Evolutionary conservation across 1,140 invertebrate genomes (phyloP).

Genomic region (Tyrophagus putrescentiae): DNA sequence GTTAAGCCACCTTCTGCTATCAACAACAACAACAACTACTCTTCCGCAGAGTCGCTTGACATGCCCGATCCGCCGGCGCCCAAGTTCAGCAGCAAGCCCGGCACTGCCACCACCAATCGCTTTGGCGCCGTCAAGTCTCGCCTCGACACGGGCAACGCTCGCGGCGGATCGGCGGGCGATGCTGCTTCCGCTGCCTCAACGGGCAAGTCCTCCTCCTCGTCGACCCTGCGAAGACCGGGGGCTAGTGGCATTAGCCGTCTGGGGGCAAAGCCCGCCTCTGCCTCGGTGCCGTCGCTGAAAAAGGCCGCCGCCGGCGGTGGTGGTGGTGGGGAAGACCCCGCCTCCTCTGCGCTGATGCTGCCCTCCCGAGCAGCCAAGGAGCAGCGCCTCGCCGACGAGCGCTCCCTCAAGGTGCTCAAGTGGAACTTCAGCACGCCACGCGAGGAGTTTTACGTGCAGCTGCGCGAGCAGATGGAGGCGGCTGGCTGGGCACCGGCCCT

Average conservation of each 20-base stretch:
- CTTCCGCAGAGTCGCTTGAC: slow-evolving; percentile 8
- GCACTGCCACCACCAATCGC: neutral
- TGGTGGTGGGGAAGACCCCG: neutral
- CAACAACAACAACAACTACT: no score
- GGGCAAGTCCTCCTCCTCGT: no score
- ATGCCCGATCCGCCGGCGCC: neutral
- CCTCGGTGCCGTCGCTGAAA: neutral
- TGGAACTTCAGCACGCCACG: slow-evolving; percentile 91
- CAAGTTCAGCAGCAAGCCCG: neutral
- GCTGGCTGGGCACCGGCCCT: slow-evolving; percentile 71
- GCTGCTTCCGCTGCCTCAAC: no score
- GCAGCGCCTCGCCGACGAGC: slow-evolving; percentile 77
- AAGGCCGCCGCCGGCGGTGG: no score
- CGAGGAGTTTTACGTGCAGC: slow-evolving; percentile 78
- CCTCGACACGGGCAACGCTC: neutral
- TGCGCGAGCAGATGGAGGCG: slow-evolving; percentile 75
- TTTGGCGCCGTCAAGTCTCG: slow-evolving; percentile 4
- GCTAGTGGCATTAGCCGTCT: no score
- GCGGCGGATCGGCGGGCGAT: no score
- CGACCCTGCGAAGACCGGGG: no score
- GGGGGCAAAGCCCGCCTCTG: neutral
- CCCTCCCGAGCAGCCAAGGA: slow-evolving; percentile 74
- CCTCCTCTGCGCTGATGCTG: slow-evolving; percentile 37
- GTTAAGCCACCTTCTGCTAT: neutral
- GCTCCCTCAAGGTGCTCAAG: slow-evolving; percentile 71